phyloP scores from a whole-genome alignment of 37 sponge, comb jelly and placozoan genomes.

The Chondrosia reniformis region DNA sequence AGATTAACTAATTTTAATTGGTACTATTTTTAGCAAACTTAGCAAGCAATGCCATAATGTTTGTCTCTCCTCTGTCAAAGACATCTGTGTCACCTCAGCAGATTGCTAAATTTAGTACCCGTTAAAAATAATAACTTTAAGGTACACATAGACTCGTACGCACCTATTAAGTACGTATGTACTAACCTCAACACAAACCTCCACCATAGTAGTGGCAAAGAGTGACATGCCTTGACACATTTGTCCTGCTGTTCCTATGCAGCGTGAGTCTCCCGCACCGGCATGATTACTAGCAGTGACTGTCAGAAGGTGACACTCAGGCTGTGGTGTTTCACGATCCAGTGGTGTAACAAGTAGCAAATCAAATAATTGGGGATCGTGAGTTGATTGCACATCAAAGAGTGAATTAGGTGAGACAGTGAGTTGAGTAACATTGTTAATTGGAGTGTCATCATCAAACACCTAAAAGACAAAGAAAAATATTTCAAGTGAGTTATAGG shows the following conservation, averaged over 20 bases:
- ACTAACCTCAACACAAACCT: background rate
- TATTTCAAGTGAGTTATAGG: background rate
- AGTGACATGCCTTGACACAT: background rate
- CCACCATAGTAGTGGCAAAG: background rate
- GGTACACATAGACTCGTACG: too few relatives aligned
- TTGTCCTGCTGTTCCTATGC: background rate
- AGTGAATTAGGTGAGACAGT: background rate
- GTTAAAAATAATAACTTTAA: too few relatives aligned
- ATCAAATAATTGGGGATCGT: too few relatives aligned
- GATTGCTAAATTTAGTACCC: too few relatives aligned
- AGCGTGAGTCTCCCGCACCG: background rate
- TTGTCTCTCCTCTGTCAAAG: too few relatives aligned
- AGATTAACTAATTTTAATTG: too few relatives aligned
- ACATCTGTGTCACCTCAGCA: too few relatives aligned
- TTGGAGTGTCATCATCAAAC: background rate
- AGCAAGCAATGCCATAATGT: too few relatives aligned
- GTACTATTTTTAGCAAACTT: too few relatives aligned
- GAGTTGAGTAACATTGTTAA: background rate
- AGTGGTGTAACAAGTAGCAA: background rate
- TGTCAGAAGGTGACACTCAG: background rate
- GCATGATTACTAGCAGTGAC: background rate
- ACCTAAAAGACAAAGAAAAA: background rate
- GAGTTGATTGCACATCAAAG: too few relatives aligned
- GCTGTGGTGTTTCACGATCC: background rate
- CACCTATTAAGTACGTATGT: too few relatives aligned